Conservation (phyloP, 30 jellyfish, hydroid and myxozoan genomes). For the Cassiopea andromeda region DNA sequence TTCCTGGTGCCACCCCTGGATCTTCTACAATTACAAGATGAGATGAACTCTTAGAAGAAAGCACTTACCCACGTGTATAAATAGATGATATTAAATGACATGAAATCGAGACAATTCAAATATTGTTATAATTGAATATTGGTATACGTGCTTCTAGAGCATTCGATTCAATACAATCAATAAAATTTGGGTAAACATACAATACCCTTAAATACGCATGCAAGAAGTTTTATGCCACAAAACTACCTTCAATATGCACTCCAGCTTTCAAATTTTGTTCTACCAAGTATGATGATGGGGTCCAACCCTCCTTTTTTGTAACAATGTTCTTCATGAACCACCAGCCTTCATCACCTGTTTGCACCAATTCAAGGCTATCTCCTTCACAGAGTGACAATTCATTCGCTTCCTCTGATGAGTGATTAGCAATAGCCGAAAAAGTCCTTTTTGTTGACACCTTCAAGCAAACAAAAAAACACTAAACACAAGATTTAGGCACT, state of each 20-base stretch:
- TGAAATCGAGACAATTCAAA: no score
- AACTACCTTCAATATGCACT: constrained; percentile 9
- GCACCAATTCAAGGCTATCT: constrained; percentile 61
- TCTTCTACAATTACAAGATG: no score
- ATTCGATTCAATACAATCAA: no score
- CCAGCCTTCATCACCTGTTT: constrained; percentile 89
- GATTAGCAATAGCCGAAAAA: constrained; percentile 81
- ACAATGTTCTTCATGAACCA: constrained; percentile 62
- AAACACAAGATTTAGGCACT: no score
- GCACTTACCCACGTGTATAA: no score
- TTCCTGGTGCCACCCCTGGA: no score
- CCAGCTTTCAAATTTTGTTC: constrained; percentile 55
- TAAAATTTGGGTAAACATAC: no score
- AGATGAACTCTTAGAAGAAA: no score
- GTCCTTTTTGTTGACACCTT: constrained; percentile 21
- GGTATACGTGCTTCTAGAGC: no score
- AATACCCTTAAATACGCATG: no score
- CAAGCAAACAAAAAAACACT: not conserved
- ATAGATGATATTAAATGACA: no score
- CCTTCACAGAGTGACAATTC: constrained; percentile 77
- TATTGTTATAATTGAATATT: no score
- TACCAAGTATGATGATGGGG: constrained; percentile 82
- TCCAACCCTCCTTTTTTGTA: constrained; percentile 79
- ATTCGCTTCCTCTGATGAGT: constrained; percentile 70
- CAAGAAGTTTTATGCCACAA: not conserved